Conservation (phyloP, 92 coral and sea anemone genomes). For the Actinostola sp. region DNA sequence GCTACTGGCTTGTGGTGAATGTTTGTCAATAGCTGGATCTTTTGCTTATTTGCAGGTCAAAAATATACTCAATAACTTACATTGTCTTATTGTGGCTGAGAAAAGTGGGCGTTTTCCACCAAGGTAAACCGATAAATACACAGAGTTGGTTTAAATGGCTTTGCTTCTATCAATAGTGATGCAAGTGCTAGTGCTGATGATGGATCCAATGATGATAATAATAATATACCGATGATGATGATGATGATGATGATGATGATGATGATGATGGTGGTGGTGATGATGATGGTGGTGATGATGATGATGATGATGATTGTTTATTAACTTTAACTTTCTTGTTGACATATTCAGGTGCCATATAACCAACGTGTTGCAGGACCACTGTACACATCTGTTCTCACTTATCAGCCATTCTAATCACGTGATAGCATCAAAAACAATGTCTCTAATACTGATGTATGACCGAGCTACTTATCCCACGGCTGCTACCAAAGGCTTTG, state of each 20-base stretch:
- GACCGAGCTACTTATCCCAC: constrained; percentile 11
- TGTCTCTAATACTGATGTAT: constrained; percentile 7
- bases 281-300: too few species aligned
- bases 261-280: too few species aligned
- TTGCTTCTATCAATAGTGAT: too few species aligned
- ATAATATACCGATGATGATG: too few species aligned
- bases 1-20: too few species aligned
- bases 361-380: constrained; percentile 9
- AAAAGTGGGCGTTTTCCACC: constrained; percentile 23
- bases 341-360: constrained; percentile 15
- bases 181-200: too few species aligned
- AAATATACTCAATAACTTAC: constrained; percentile 45
- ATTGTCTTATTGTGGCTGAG: constrained; percentile 32
- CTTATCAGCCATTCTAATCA: constrained; percentile 20
- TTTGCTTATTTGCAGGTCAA: constrained; percentile 27
- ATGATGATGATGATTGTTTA: too few species aligned
- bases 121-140: constrained; percentile 45
- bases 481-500: constrained; percentile 5
- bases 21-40: too few species aligned
- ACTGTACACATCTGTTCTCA: not conserved
- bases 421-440: constrained; percentile 17
- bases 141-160: too few species aligned
- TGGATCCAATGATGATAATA: too few species aligned
- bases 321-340: not conserved
- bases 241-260: too few species aligned